Evolutionary conservation across 2,113 vertebrate species (phyloP).

Genomic region (Gambusia holbrooki): DNA sequence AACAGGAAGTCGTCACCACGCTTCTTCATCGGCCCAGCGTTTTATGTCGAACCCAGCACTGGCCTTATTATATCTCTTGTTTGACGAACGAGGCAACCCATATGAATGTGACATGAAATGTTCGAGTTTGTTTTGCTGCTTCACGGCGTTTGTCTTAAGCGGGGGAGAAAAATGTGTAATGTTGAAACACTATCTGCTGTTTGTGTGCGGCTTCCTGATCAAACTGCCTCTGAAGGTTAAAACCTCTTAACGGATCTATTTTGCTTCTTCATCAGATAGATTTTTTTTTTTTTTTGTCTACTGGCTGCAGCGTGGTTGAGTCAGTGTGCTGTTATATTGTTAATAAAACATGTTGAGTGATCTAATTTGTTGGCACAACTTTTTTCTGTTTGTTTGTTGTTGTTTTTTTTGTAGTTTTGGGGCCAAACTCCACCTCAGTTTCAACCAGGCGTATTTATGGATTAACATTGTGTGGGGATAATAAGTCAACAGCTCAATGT

Average conservation of each 20-base stretch:
- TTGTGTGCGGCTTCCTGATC: conserved; percentile 4
- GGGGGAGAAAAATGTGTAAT: background rate
- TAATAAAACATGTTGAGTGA: conserved; percentile 70
- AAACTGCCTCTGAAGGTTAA: background rate
- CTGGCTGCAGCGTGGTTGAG: conserved; percentile 25
- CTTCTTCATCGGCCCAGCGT: conserved; percentile 11
- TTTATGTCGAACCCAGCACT: background rate
- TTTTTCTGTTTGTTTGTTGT: background rate
- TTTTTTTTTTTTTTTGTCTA: conserved; percentile 15
- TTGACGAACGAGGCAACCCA: conserved; percentile 4
- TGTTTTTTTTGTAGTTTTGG: background rate
- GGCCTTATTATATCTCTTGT: conserved; percentile 34
- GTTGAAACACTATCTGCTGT: conserved; percentile 19
- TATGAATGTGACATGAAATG: conserved; percentile 46
- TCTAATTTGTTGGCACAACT: background rate
- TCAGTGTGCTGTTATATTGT: conserved; percentile 54
- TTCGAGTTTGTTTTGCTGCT: conserved; percentile 29
- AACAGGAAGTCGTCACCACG: background rate
- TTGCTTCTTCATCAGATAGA: conserved; percentile 37
- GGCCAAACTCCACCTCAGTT: background rate
- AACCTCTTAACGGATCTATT: conserved; percentile 23
- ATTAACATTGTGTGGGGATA: conserved; percentile 34
- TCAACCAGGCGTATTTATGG: conserved; percentile 20
- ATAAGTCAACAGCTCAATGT: conserved; percentile 38
- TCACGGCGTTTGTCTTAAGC: conserved; percentile 22